These are phyloP conservation scores for Xestoiulus laeticollis DNA, from an alignment of 2,888 invertebrate genomes.

Conservation along the genomic window DNA sequence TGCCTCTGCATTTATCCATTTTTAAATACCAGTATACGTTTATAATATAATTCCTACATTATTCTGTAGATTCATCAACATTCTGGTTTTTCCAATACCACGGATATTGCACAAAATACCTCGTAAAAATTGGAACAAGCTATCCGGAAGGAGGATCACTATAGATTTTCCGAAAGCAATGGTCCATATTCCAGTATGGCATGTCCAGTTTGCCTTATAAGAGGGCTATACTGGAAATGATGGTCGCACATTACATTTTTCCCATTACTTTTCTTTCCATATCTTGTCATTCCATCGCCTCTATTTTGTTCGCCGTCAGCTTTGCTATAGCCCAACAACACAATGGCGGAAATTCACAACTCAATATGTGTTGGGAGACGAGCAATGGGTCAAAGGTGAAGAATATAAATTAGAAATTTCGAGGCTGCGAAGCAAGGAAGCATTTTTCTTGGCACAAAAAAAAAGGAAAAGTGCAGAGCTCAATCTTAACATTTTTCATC, in stretches of 20 bases:
- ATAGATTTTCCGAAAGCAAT: not conserved
- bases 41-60: not conserved
- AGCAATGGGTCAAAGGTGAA: not conserved
- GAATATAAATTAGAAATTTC: slow-evolving; percentile 36
- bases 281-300: slow-evolving; percentile 22
- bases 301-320: slow-evolving; percentile 32
- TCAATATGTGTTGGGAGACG: slow-evolving; percentile 5
- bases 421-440: slow-evolving; percentile 25
- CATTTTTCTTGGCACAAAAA: not conserved
- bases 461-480: not conserved
- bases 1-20: not conserved
- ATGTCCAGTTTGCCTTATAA: not conserved
- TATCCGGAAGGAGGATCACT: not conserved
- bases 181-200: not conserved
- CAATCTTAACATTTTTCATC: slow-evolving; percentile 30
- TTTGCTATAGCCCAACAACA: slow-evolving; percentile 27
- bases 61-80: not conserved
- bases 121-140: slow-evolving; percentile 10
- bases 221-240: not conserved
- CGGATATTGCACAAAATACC: slow-evolving; percentile 20
- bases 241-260: slow-evolving; percentile 13
- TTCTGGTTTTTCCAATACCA: slow-evolving; percentile 23
- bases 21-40: not conserved
- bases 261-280: slow-evolving; percentile 30
- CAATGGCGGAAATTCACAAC: slow-evolving; percentile 29